Base-by-base conservation (phyloP, 1,140 invertebrate genomes). In the Nebria ingens region DNA sequence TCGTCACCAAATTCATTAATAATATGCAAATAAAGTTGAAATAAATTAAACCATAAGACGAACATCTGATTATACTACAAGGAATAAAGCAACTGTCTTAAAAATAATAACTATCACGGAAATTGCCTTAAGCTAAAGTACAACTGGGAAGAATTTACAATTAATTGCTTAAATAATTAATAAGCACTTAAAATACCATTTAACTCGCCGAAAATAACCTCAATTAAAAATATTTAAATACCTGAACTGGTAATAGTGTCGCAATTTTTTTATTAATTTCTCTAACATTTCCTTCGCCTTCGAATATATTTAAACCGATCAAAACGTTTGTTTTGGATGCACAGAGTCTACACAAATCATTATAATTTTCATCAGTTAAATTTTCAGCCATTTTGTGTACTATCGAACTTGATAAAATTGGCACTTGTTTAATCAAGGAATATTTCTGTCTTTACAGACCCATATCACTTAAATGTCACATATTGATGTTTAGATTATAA, bases 201-300 rank as follows among this genome's bases (percentile, higher is more conserved):
- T 34, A n/a, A n/a, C 25, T 34, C n/a, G 25, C n/a, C 25, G n/a
- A 49, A 53, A 55, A 34, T 23, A 40, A 22, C n/a, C 11, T 19
- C 50, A 21, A 58, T 20, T n/a, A n/a, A 51, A 55, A 49, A 49
- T 21, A 25, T 56, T 11, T 2, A 56, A 51, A 62, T 68, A 81
- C 79, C 67, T 79, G 76, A 25, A 82, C 67, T 42, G 79, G 78
- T 62, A 82, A 70, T 68, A 78, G 81, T 52, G 71, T 72, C 58
- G 74, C 68, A 54, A 82, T 81, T 69, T 81, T 82, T 65, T 80
- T 79, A 56, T 72, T 73, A 21, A 82, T 75, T 66, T 79, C 74
- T 54, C 77, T 67, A 54, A 77, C 71, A 51, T 73, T 68, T 50
- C 77, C 75, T 55, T 76, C 77, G 60, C 69, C 68, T 61, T 77